Evolutionary conservation across 2,113 vertebrate genomes (phyloP).

Genomic region (Zosterops lateralis): DNA sequence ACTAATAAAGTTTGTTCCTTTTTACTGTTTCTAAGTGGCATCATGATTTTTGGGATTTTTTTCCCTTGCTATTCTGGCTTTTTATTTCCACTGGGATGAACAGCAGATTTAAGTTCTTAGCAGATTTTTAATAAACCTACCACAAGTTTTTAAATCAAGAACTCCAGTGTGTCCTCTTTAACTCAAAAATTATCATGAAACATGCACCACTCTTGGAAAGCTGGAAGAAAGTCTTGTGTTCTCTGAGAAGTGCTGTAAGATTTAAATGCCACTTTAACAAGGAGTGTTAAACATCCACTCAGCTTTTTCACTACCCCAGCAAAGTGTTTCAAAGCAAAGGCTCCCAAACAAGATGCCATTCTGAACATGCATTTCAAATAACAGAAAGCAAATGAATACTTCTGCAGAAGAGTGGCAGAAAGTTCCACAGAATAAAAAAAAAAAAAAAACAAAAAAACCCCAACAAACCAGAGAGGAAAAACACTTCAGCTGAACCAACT

Average conservation of each 20-base stretch:
- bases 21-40: not conserved
- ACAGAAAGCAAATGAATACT: not conserved
- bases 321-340: not conserved
- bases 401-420: not conserved
- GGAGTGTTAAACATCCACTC: not conserved
- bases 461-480: not conserved
- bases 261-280: not conserved
- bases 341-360: not conserved
- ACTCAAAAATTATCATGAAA: not conserved
- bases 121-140: not conserved
- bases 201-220: not conserved
- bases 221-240: not conserved
- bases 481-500: not conserved
- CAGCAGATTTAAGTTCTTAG: not conserved
- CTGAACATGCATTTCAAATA: not conserved
- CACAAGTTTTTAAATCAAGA: not conserved
- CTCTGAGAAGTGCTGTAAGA: not conserved
- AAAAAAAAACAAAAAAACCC: rapidly evolving
- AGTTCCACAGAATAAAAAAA: not conserved
- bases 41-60: not conserved
- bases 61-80: not conserved
- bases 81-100: not conserved
- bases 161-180: not conserved
- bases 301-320: not conserved
- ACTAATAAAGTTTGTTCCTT: too few species aligned